These are phyloP conservation scores for Oreocharis arfaki DNA, from an alignment of 2,113 vertebrate genomes.

Conservation along the genomic window DNA sequence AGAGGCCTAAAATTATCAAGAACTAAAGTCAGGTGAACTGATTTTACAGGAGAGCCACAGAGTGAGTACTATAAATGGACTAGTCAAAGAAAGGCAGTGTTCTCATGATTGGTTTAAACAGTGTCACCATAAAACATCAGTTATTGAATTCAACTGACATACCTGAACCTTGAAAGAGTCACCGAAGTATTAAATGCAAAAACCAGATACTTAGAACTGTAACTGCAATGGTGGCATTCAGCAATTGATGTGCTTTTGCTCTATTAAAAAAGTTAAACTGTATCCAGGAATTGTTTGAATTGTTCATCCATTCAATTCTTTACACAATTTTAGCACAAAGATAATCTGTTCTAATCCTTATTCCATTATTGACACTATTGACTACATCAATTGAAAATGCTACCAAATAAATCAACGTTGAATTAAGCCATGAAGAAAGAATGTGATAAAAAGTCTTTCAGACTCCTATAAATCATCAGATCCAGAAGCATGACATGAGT, in stretches of 20 bases:
- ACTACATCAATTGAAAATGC: slow-evolving; percentile 45
- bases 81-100: background rate
- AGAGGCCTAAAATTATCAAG: background rate
- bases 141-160: background rate
- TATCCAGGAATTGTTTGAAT: background rate
- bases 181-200: background rate
- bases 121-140: background rate
- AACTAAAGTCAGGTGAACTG: background rate
- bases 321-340: slow-evolving; percentile 53
- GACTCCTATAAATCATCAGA: slow-evolving; percentile 58
- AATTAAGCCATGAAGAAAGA: slow-evolving; percentile 69
- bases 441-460: slow-evolving; percentile 59
- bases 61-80: background rate
- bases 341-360: slow-evolving; percentile 71
- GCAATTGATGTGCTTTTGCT: background rate
- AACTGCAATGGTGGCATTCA: background rate
- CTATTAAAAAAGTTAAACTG: background rate
- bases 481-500: slow-evolving; percentile 27
- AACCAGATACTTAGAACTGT: background rate
- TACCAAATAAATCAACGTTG: slow-evolving; percentile 66
- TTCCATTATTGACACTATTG: slow-evolving; percentile 67
- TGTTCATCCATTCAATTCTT: slow-evolving; percentile 1
- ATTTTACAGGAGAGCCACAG: background rate
- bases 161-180: background rate
- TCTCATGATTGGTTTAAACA: background rate